Evolutionary conservation across 2,113 vertebrate species (phyloP).

Genomic region (Leiothrix lutea): DNA sequence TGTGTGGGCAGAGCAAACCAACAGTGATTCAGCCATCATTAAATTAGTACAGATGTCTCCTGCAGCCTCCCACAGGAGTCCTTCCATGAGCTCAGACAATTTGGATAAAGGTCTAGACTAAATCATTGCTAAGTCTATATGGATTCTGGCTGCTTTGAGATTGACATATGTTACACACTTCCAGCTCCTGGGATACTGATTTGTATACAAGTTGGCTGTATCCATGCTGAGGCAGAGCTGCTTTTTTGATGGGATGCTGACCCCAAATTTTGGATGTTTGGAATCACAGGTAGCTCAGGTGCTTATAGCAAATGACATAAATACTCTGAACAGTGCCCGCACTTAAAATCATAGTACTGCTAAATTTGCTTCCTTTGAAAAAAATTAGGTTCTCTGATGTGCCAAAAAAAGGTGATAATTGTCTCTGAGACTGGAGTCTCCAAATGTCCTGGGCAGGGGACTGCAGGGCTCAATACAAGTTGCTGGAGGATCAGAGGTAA

Average conservation of each 20-base stretch:
- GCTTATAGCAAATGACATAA: background rate
- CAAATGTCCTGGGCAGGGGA: background rate
- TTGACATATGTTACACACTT: slow-evolving; percentile 14
- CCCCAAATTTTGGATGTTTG: background rate
- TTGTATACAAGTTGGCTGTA: background rate
- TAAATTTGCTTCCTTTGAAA: background rate
- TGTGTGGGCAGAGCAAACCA: slow-evolving; percentile 10
- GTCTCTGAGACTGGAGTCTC: background rate
- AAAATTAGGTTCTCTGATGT: background rate
- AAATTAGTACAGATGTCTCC: slow-evolving; percentile 55
- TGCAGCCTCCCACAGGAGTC: background rate
- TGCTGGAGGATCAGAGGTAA: background rate
- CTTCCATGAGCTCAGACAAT: background rate
- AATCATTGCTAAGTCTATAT: background rate
- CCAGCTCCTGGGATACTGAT: background rate
- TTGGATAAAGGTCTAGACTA: slow-evolving; percentile 45
- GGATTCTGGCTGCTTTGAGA: background rate
- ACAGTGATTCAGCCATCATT: slow-evolving; percentile 39
- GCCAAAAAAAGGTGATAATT: background rate
- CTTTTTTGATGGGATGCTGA: background rate
- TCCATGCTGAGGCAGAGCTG: background rate
- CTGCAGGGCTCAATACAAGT: background rate
- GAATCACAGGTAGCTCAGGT: background rate
- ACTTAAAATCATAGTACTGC: background rate
- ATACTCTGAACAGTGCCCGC: background rate